Evolutionary conservation across 64 coral and sea anemone species (phyloP).

Genomic region (Trachythela sp.): DNA sequence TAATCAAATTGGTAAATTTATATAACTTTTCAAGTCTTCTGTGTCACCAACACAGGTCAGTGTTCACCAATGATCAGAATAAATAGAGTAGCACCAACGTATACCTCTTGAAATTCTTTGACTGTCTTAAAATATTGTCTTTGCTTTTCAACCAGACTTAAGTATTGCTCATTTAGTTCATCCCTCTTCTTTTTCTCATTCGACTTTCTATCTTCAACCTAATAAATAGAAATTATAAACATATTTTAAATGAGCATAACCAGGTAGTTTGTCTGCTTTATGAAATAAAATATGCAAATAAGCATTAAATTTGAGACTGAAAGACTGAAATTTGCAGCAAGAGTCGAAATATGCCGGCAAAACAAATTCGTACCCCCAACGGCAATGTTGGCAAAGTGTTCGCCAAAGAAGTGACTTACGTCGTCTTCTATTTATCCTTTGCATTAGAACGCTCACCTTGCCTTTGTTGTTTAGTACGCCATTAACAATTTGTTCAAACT

Average conservation of each 20-base stretch:
- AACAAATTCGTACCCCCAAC: too few species aligned
- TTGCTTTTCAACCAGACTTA: constrained; percentile 87
- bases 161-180: constrained; percentile 82
- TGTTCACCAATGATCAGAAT: neutral
- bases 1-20: too few species aligned
- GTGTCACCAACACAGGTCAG: neutral
- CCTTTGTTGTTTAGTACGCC: constrained; percentile 89
- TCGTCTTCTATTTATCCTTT: neutral
- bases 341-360: too few species aligned
- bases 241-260: too few species aligned
- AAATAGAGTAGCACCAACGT: neutral
- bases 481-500: constrained; percentile 89
- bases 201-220: constrained; percentile 81
- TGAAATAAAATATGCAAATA: too few species aligned
- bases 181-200: constrained; percentile 86
- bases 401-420: neutral
- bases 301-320: too few species aligned
- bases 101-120: constrained; percentile 49
- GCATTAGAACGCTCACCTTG: constrained; percentile 40
- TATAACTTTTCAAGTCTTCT: too few species aligned
- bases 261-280: too few species aligned
- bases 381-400: neutral
- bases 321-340: too few species aligned
- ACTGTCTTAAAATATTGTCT: constrained; percentile 95
- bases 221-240: neutral